These are phyloP conservation scores for Erpetoichthys calabaricus DNA, from an alignment of 2,797 vertebrate species.

Conservation along the genomic window DNA sequence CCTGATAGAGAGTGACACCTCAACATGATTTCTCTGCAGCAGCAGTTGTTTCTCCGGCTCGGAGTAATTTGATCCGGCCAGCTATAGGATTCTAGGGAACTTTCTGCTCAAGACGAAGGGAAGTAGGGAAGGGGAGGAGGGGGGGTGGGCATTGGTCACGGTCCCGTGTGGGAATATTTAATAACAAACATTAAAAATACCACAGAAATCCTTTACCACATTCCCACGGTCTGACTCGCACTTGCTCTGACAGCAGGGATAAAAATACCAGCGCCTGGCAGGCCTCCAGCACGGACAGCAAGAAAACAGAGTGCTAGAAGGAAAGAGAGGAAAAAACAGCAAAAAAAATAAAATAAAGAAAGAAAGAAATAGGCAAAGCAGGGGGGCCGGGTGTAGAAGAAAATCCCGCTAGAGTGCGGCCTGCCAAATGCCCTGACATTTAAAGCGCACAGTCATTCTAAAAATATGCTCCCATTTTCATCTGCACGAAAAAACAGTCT, in stretches of 20 bases:
- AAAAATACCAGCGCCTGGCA: conserved; percentile 16
- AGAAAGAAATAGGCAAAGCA: neutral
- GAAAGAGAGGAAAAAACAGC: conserved; percentile 8
- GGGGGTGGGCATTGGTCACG: conserved; percentile 44
- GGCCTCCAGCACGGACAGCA: conserved; percentile 2
- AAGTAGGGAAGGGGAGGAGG: conserved; percentile 8
- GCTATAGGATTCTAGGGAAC: conserved; percentile 7
- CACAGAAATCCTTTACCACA: conserved; percentile 53
- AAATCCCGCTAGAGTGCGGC: neutral
- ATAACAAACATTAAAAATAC: conserved; percentile 69
- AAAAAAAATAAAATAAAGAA: neutral
- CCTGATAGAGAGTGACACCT: neutral
- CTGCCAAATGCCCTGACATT: conserved; percentile 12
- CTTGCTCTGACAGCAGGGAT: conserved; percentile 26
- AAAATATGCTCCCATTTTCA: conserved; percentile 4
- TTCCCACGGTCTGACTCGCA: conserved; percentile 48
- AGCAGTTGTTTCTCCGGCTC: conserved; percentile 8
- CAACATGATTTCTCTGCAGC: neutral
- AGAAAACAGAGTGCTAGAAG: conserved; percentile 3
- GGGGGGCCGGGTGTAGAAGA: neutral
- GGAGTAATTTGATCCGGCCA: conserved; percentile 7
- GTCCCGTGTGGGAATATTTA: conserved; percentile 59
- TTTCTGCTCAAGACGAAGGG: conserved; percentile 5
- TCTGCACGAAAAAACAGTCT: too few species aligned
- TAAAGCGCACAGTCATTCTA: conserved; percentile 32